Evolutionary conservation across 2,113 vertebrate species (phyloP), one percentile per base, ranked within the genome.

Genomic region (Heterotilapia buettikoferi): DNA sequence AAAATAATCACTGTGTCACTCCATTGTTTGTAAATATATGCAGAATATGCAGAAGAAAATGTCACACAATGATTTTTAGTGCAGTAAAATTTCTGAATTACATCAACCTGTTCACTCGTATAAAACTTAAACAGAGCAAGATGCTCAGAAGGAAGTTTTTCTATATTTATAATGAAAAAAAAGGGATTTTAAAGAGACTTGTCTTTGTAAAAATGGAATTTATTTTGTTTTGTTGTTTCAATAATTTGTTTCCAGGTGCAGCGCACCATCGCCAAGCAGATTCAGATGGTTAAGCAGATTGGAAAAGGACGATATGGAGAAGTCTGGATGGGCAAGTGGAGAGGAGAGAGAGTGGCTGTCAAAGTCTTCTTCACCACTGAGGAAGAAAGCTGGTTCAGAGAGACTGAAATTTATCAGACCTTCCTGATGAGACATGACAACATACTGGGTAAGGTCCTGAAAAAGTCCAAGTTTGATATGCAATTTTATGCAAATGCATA

Each of bases 341-440:
- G 98, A 83, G 98, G 97, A 0, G 99, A 99, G 92, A 97, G 98
- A 89, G 99, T 99, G 78, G 99, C 99, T 0, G 99, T 99, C 43
- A 99, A 99, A 94, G 98, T 99, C 10, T 99, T 99, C 93, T 98
- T 99, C 94, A 99, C 98, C 92, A 99, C 98, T 0, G 99, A 99
- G 91, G 99, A 99, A 90, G 98, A 98, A 93, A 99, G 99, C 96
- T 99, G 99, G 99, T 99, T 99, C 96, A 95, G 99, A 91, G 99
- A 99, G 96, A 99, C 98, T 1, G 99, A 99, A 92, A 99, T 99
- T 89, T 99, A 99, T 90, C 99, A 99, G 96, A 99, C 99, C 3
- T 99, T 99, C 89, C 95, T 99, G 85, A 99, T 99, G 99, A 98
- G 99, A 89, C 99, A 99, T 50, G 98, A 99, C 93, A 99, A 99